A percentile compares a stretch with the other conserved stretches of the same genome.
Evolutionary conservation across 1,140 invertebrate genomes (phyloP).

Genomic region (Brachionus asplanchnoidis): DNA sequence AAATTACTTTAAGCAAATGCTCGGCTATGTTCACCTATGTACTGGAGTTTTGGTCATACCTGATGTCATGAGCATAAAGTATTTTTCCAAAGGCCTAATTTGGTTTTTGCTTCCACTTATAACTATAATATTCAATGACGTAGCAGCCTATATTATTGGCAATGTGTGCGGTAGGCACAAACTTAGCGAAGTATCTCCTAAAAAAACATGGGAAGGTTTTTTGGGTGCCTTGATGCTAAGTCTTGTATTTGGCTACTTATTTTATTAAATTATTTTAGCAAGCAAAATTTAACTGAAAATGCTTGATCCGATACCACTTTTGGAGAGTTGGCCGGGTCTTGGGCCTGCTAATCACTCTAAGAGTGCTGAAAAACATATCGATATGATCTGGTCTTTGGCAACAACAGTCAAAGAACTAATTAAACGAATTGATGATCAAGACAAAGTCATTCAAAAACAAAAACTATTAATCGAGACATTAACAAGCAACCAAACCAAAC

Average conservation of each 20-base stretch:
- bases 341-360: too few species aligned
- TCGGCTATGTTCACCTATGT: conserved; percentile 97
- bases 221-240: conserved; percentile 92
- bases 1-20: conserved; percentile 93
- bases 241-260: conserved; percentile 77
- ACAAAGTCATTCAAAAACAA: too few species aligned
- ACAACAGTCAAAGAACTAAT: too few species aligned
- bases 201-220: conserved; percentile 95
- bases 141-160: conserved; percentile 98
- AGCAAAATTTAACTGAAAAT: too few species aligned
- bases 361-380: too few species aligned
- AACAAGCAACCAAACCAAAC: too few species aligned
- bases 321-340: too few species aligned
- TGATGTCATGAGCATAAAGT: conserved; percentile 94
- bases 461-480: too few species aligned
- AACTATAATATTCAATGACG: conserved; percentile 98
- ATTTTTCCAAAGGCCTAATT: conserved; percentile 89
- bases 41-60: conserved; percentile 92
- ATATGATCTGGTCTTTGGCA: too few species aligned
- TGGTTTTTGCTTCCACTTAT: conserved; percentile 93
- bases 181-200: conserved; percentile 93
- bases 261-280: too few species aligned
- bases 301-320: too few species aligned
- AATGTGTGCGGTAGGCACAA: conserved; percentile 99
- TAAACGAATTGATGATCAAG: too few species aligned